phyloP scores from a whole-genome alignment of 2,797 vertebrate genomes.

The Prunella strophiata region DNA sequence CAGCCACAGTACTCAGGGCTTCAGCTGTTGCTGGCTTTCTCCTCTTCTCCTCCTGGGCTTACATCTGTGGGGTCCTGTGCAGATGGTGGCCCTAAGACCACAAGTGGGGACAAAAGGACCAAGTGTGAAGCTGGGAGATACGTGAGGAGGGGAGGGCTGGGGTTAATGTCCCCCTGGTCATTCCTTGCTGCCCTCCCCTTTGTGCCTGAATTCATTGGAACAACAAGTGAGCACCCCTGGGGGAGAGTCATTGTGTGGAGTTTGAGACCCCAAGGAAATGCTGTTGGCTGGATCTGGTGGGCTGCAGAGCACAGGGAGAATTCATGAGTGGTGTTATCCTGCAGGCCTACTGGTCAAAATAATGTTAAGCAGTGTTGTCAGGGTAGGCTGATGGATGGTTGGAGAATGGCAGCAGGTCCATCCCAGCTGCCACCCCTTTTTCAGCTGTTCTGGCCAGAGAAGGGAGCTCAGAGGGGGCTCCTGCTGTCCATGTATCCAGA shows the following conservation, averaged over 20 bases:
- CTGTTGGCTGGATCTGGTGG: not conserved
- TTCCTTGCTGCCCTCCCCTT: not conserved
- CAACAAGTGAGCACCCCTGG: accelerated
- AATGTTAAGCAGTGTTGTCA: not conserved
- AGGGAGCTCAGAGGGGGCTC: not conserved
- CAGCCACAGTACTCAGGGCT: not conserved
- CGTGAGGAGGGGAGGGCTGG: not conserved
- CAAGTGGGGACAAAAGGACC: not conserved
- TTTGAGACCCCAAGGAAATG: not conserved
- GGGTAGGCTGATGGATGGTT: not conserved
- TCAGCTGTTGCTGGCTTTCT: not conserved
- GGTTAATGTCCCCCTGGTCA: accelerated
- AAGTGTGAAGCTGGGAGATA: not conserved
- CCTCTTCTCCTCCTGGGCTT: not conserved
- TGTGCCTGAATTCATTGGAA: not conserved
- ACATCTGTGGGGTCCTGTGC: not conserved
- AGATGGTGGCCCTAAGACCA: not conserved
- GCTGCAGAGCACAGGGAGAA: not conserved
- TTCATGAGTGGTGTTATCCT: not conserved
- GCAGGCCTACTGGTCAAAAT: not conserved
- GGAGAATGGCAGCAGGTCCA: not conserved
- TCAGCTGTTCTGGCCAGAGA: not conserved
- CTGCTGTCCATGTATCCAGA: not conserved
- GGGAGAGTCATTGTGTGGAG: accelerated
- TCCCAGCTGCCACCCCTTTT: not conserved